phyloP scores from a whole-genome alignment of 2,888 invertebrate species.

The Spodoptera exigua region DNA sequence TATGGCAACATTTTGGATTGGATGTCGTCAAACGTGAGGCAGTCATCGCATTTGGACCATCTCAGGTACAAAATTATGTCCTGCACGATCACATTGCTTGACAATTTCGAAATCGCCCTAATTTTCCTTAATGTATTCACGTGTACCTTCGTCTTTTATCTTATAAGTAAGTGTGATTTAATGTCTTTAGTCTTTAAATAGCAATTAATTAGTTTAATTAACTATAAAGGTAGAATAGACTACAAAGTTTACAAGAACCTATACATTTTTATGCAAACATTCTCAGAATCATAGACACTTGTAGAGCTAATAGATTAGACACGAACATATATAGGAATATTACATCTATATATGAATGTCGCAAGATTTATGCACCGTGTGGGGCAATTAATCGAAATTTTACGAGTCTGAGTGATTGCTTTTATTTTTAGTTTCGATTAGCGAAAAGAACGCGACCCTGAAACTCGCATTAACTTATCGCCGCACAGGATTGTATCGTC shows the following conservation, averaged over 20 bases:
- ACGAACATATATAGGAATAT: constrained; percentile 52
- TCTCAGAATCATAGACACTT: constrained; percentile 32
- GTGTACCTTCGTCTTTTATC: no score
- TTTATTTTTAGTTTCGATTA: constrained; percentile 51
- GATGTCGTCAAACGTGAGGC: no score
- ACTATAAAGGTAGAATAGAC: no score
- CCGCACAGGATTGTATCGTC: constrained; percentile 72
- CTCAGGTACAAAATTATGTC: no score
- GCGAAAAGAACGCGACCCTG: constrained; percentile 70
- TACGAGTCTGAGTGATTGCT: constrained; percentile 30
- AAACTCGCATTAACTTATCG: constrained; percentile 74
- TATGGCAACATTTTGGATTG: no score
- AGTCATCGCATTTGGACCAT: no score
- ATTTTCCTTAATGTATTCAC: no score
- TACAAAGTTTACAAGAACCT: constrained; percentile 4
- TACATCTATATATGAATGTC: constrained; percentile 60
- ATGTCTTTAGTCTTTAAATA: no score
- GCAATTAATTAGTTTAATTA: no score
- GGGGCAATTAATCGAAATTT: constrained; percentile 51
- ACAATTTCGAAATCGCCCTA: no score
- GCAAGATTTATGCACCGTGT: constrained; percentile 56
- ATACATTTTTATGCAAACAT: constrained; percentile 20
- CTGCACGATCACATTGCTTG: no score
- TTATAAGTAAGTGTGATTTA: no score
- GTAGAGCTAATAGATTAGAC: constrained; percentile 64